Evolutionary conservation across 1,140 invertebrate species (phyloP).

Genomic region (Dreissena polymorpha): DNA sequence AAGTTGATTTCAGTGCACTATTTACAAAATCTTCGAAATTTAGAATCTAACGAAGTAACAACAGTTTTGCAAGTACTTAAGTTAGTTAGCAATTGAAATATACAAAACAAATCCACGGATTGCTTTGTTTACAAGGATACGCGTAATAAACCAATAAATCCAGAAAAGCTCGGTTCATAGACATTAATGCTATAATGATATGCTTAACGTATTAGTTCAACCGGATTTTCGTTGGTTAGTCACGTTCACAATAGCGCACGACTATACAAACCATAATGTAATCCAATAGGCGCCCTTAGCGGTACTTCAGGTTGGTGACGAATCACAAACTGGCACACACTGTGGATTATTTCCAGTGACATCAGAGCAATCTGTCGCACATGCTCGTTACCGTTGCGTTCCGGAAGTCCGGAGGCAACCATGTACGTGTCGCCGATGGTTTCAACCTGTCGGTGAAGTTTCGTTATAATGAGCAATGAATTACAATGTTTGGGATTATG

Average conservation of each 20-base stretch:
- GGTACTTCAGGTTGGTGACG: conserved; percentile 88
- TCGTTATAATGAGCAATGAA: too few species aligned
- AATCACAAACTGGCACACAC: conserved; percentile 90
- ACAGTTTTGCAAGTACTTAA: too few species aligned
- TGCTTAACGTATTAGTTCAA: neutral
- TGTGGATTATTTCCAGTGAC: conserved; percentile 90
- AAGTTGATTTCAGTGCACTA: too few species aligned
- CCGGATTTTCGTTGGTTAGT: neutral
- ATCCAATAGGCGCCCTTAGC: conserved; percentile 92
- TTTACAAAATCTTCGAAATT: neutral
- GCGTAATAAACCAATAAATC: neutral
- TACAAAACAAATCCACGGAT: neutral
- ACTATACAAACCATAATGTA: conserved; percentile 85
- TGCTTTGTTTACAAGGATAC: neutral
- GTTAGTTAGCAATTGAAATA: neutral
- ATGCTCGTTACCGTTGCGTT: conserved; percentile 81
- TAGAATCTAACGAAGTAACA: neutral
- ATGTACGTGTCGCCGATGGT: conserved; percentile 78
- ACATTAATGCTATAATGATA: neutral
- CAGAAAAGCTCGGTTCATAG: neutral
- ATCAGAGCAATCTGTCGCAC: conserved; percentile 90
- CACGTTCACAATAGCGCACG: neutral
- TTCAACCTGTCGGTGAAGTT: conserved; percentile 66
- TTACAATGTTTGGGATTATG: too few species aligned
- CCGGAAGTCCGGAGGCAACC: conserved; percentile 63